These are phyloP conservation scores for Penaeus vannamei DNA, from an alignment of 1,140 invertebrate species.

Conservation along the genomic window DNA sequence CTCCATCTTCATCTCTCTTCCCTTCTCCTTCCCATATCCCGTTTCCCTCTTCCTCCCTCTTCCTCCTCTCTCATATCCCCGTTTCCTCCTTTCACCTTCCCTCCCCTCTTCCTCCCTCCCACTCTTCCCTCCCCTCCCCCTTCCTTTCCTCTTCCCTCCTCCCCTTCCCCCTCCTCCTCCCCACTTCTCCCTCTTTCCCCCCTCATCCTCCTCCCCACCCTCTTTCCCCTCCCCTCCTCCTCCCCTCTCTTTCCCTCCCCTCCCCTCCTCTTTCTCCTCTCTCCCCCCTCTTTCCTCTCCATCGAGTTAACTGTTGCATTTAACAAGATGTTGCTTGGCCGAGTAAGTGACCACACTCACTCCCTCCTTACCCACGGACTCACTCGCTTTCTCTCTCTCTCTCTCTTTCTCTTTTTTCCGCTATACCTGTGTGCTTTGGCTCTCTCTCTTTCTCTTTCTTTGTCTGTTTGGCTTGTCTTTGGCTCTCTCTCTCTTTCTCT, in stretches of 20 bases:
- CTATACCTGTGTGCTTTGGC: background rate
- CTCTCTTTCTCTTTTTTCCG: background rate
- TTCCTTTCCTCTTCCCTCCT: background rate
- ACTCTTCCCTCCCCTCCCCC: background rate
- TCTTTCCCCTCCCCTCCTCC: background rate
- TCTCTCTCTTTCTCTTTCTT: background rate
- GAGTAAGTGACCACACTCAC: background rate
- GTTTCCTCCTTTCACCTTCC: background rate
- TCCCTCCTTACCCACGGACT: background rate
- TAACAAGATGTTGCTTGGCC: no score
- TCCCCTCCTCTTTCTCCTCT: background rate
- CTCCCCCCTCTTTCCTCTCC: no score
- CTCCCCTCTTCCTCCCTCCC: background rate
- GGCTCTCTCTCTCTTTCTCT: background rate
- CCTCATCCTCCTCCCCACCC: background rate
- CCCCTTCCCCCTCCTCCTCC: background rate
- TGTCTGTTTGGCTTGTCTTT: constrained; percentile 5
- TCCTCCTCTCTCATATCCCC: background rate
- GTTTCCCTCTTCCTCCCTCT: background rate
- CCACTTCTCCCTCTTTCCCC: background rate
- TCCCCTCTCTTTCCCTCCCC: background rate
- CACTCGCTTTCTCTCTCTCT: constrained; percentile 20
- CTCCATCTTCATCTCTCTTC: background rate
- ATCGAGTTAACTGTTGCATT: no score
- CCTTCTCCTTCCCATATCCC: background rate